These are phyloP conservation scores for Pardalotus punctatus DNA, from an alignment of 2,113 vertebrate genomes.

Conservation along the genomic window DNA sequence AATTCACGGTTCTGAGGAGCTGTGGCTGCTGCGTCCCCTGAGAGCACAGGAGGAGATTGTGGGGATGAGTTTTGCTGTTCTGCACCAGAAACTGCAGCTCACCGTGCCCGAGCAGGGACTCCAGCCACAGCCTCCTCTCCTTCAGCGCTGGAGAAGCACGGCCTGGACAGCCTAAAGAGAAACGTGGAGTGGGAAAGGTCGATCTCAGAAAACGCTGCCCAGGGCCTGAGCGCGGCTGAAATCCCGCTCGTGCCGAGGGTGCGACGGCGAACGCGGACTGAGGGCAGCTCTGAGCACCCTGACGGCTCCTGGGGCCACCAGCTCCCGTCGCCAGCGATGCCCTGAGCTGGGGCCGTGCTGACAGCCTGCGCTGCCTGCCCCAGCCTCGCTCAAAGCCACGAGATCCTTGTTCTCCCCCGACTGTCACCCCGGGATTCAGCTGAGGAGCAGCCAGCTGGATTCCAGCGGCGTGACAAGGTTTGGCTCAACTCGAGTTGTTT, in stretches of 20 bases:
- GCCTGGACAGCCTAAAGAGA: not conserved
- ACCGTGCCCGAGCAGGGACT: accelerated
- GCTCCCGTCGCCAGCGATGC: accelerated
- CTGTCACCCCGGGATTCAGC: not conserved
- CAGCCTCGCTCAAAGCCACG: not conserved
- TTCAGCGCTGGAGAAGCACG: not conserved
- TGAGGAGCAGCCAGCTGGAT: not conserved
- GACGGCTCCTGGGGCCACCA: not conserved
- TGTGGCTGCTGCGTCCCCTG: not conserved
- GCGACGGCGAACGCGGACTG: not conserved
- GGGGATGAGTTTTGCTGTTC: not conserved
- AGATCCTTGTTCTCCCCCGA: not conserved
- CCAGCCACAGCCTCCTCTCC: not conserved
- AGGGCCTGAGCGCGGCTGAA: not conserved
- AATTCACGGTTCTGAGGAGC: not conserved
- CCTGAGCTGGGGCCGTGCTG: accelerated
- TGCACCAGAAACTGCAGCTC: not conserved
- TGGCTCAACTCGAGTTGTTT: not conserved
- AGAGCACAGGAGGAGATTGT: not conserved
- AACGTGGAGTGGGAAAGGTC: not conserved
- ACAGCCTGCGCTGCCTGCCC: not conserved
- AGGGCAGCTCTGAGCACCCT: not conserved
- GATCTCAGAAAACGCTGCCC: not conserved
- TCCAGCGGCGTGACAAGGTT: not conserved
- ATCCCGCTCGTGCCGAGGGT: not conserved